Base-by-base conservation (phyloP, 2,888 invertebrate species). In the Agonopterix subpropinquella region DNA sequence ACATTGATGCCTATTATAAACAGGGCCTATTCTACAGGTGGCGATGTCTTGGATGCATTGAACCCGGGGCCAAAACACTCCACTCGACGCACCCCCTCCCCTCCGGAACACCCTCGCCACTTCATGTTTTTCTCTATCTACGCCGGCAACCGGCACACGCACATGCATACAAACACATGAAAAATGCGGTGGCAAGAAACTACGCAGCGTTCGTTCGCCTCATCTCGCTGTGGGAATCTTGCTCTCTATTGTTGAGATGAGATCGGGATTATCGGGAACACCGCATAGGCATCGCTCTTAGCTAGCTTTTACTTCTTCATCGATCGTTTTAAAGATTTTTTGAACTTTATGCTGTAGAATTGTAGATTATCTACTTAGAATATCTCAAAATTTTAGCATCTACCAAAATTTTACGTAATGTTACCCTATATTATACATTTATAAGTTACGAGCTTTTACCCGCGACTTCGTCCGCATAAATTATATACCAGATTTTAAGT, bases 31-130 rank as follows among this genome's bases (percentile, higher is more conserved):
- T 58, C 68, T 67, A 76, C 76, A 77, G 73, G 74, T 75, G 76
- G 72, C 62, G 64, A 62, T 28, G 28, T 28, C 28, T 57, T 36
- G 56, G 67, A 79, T 75, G 71, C 80, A 69, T 73, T 80, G 78
- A 81, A 83, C 80, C 71, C 75, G 47, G 58, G 61, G 65, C 67
- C 67, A 65, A 75, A 80, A 76, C 73, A 71, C 67, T 67, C 70
- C 70, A 74, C 69, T 59, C 62, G 55, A 45, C 52, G 53, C 57
- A 55, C 55, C 58, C 59, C 58, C 55, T 55, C 61, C 56, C 59
- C 45, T 59, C 47, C 61, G 64, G 58, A 57, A 55, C 74, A 70
- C 77, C 76, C 76, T 73, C 68, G 60, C 66, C 65, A 63, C 65
- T 72, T 68, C 62, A 68, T 64, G 70, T 72, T 72, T 73, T 75